Conservation (phyloP, 2,113 vertebrate species). For the Erythrocebus patas region DNA sequence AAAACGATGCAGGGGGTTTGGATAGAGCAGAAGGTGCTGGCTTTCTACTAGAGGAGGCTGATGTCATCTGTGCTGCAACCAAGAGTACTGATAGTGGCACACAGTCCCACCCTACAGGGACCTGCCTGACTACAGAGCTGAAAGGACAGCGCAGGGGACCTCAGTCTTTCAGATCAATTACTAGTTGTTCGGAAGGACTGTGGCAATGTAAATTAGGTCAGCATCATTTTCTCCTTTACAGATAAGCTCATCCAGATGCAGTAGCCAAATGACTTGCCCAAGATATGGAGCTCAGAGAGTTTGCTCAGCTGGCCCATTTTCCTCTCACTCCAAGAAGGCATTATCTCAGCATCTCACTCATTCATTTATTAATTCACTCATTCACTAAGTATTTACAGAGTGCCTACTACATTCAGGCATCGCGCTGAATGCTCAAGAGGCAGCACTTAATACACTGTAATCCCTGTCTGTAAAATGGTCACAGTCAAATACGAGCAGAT, state of each 20-base stretch:
- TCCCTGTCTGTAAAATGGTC: not conserved
- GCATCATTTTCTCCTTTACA: not conserved
- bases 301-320: fast-evolving
- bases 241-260: not conserved
- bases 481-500: not conserved
- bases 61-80: fast-evolving
- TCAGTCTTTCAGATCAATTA: fast-evolving
- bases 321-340: not conserved
- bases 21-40: fast-evolving
- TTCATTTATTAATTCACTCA: fast-evolving
- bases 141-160: fast-evolving
- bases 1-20: fast-evolving
- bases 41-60: not conserved
- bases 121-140: not conserved
- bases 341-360: not conserved
- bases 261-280: not conserved
- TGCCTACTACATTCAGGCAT: fast-evolving
- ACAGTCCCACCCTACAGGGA: not conserved
- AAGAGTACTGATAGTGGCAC: fast-evolving
- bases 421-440: too few relatives aligned
- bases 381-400: not conserved
- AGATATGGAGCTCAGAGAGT: not conserved
- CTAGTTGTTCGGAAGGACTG: not conserved
- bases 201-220: not conserved
- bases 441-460: not conserved